phyloP scores from a whole-genome alignment of 2,113 vertebrate species.

The Apodemus speciosus region DNA sequence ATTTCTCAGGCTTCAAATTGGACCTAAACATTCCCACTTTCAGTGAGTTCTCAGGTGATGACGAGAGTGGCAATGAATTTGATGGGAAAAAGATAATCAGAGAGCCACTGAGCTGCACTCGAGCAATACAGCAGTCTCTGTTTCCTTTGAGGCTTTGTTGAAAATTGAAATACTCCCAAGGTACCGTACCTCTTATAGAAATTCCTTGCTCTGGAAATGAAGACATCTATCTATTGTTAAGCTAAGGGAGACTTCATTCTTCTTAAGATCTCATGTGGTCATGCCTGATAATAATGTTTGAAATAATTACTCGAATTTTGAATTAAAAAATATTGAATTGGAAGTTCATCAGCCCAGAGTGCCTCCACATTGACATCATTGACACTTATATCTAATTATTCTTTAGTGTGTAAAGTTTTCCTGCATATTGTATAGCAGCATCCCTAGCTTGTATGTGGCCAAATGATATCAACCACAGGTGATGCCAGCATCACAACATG shows the following conservation, averaged over 20 bases:
- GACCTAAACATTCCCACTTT: not conserved
- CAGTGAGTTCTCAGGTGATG: not conserved
- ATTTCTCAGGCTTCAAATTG: not conserved
- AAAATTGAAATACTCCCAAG: not conserved
- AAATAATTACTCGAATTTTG: slow-evolving; percentile 23
- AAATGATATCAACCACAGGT: not conserved
- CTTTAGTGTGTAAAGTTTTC: not conserved
- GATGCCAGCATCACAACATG: not conserved
- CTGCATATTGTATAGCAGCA: not conserved
- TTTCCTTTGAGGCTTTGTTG: not conserved
- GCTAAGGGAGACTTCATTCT: not conserved
- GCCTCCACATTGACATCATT: not conserved
- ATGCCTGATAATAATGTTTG: not conserved
- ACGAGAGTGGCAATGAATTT: not conserved
- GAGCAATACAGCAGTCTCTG: not conserved
- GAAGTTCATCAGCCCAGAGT: slow-evolving; percentile 5
- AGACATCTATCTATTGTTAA: slow-evolving; percentile 7
- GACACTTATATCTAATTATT: not conserved
- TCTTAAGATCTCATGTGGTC: not conserved
- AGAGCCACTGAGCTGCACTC: not conserved
- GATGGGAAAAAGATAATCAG: not conserved
- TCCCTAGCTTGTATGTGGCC: not conserved
- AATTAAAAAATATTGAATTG: not conserved
- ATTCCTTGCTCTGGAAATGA: not conserved
- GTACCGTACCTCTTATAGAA: not conserved